These are phyloP conservation scores for Akabosia matsudoensis DNA, from an alignment of 1,140 invertebrate genomes.

Conservation along the genomic window DNA sequence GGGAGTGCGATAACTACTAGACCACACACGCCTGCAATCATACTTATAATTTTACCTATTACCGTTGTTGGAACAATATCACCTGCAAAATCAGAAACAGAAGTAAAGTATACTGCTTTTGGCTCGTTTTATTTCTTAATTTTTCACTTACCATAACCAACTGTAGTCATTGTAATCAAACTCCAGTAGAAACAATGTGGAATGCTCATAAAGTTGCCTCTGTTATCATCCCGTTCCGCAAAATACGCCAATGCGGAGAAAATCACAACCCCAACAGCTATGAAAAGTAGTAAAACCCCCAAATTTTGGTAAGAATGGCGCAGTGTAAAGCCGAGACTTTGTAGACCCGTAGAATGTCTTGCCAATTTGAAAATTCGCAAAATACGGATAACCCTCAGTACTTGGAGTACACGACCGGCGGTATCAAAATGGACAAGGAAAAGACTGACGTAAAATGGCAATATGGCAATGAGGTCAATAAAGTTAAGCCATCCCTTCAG, in stretches of 20 bases:
- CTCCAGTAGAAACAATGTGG: slow-evolving; percentile 98
- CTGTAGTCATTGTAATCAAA: slow-evolving; percentile 57
- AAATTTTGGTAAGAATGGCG: slow-evolving; percentile 98
- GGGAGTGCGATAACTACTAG: slow-evolving; percentile 51
- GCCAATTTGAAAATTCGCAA: slow-evolving; percentile 97
- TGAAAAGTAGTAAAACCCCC: slow-evolving; percentile 95
- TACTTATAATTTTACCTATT: slow-evolving; percentile 50
- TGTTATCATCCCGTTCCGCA: slow-evolving; percentile 94
- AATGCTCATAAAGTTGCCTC: slow-evolving; percentile 95
- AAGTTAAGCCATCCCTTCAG: slow-evolving; percentile 98
- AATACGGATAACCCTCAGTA: slow-evolving; percentile 98
- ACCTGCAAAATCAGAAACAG: slow-evolving; percentile 42
- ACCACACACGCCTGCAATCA: slow-evolving; percentile 48
- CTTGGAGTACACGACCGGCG: slow-evolving; percentile 92
- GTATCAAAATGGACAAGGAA: slow-evolving; percentile 94
- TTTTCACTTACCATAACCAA: slow-evolving; percentile 50
- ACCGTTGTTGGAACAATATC: slow-evolving; percentile 53
- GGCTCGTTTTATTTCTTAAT: neutral
- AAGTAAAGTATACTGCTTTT: neutral
- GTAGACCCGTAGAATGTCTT: slow-evolving; percentile 95
- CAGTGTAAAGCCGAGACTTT: slow-evolving; percentile 96
- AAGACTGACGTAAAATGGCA: slow-evolving; percentile 95
- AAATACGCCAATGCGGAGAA: slow-evolving; percentile 98
- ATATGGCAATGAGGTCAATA: slow-evolving; percentile 96
- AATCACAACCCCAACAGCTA: slow-evolving; percentile 97